phyloP scores from a whole-genome alignment of 2,113 vertebrate species.

The Melanerpes formicivorus region DNA sequence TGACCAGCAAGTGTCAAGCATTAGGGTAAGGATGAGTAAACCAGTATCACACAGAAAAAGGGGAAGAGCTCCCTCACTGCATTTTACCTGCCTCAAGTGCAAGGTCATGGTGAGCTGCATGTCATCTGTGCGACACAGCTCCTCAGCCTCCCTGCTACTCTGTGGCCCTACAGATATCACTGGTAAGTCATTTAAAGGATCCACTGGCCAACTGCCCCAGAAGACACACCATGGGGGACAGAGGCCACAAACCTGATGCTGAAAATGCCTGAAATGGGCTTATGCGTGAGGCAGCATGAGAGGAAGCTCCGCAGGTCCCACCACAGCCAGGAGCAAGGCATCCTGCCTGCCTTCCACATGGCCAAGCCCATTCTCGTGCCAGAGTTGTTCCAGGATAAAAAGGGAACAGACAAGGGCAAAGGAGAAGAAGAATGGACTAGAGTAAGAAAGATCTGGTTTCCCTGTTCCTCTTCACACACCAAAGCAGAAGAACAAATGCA shows the following conservation, averaged over 20 bases:
- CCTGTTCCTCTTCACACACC: neutral
- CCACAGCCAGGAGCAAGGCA: neutral
- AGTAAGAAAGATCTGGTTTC: neutral
- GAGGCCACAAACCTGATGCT: neutral
- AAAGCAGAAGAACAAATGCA: neutral
- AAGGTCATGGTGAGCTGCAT: neutral
- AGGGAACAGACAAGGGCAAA: neutral
- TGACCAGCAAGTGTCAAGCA: neutral
- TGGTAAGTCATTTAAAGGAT: neutral
- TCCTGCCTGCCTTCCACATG: neutral
- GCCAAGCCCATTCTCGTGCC: neutral
- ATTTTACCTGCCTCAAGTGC: neutral
- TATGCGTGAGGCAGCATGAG: neutral
- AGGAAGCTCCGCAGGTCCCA: neutral
- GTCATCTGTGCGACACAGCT: neutral
- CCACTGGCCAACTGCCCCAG: neutral
- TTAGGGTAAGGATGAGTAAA: neutral
- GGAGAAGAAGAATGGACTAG: neutral
- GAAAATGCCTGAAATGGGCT: neutral
- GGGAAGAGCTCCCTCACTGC: neutral
- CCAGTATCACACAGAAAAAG: accelerated
- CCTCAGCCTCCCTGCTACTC: neutral
- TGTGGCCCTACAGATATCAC: accelerated
- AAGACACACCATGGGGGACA: neutral
- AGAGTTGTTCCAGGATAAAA: neutral